Conservation (phyloP, 1,140 invertebrate species). For the Sarcophaga bullata region DNA sequence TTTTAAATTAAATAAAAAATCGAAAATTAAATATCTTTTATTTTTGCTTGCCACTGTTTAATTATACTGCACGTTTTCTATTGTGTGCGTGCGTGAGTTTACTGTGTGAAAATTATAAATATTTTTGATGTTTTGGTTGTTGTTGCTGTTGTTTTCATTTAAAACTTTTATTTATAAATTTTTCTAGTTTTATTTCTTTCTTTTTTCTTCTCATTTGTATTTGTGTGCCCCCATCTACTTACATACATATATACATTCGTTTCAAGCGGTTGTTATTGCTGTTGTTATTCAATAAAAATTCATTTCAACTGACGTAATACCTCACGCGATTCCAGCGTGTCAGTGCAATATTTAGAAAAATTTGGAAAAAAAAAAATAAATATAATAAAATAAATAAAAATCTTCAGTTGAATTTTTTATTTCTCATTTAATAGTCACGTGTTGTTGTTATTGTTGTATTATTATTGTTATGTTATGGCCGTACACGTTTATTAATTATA, state of each 20-base stretch:
- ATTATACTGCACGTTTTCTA: neutral
- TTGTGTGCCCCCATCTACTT: neutral
- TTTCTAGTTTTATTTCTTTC: neutral
- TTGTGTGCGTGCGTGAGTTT: neutral
- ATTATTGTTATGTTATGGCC: too few relatives aligned
- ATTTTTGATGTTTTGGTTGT: neutral
- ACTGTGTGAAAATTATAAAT: neutral
- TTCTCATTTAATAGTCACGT: constrained; percentile 31
- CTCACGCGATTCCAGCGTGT: constrained; percentile 46
- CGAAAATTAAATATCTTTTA: too few relatives aligned
- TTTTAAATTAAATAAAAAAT: too few relatives aligned
- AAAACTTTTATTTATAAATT: constrained; percentile 2
- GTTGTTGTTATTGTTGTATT: neutral
- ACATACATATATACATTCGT: neutral
- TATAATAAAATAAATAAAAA: neutral
- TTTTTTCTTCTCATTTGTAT: neutral
- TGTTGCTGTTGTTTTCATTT: neutral
- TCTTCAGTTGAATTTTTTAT: neutral
- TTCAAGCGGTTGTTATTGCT: too few relatives aligned
- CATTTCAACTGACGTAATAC: constrained; percentile 45
- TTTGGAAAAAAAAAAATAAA: neutral
- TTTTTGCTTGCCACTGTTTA: neutral
- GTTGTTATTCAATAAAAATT: constrained; percentile 28
- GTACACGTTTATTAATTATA: too few relatives aligned
- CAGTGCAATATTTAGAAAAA: constrained; percentile 15